A percentile compares a stretch with the other conserved stretches of the same genome.
phyloP scores from a whole-genome alignment of 2,797 vertebrate species.

The Amphiprion clarkii region DNA sequence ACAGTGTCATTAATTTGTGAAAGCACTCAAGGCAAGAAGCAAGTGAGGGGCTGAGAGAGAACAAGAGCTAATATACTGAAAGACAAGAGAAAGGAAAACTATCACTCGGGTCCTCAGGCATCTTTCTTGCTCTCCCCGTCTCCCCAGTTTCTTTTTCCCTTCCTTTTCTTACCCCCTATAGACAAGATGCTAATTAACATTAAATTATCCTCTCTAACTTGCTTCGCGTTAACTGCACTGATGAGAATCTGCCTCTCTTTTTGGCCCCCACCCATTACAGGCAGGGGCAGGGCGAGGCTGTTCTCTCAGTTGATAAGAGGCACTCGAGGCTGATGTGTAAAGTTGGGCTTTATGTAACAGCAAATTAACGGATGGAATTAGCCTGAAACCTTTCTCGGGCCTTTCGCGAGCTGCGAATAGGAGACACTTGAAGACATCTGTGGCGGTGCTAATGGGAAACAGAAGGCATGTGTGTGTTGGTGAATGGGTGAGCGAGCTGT shows the following conservation, averaged over 20 bases:
- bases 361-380: slow-evolving; percentile 55
- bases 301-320: slow-evolving; percentile 47
- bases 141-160: slow-evolving; percentile 35
- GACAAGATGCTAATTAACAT: slow-evolving; percentile 75
- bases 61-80: slow-evolving; percentile 68
- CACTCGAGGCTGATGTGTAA: slow-evolving; percentile 34
- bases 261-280: slow-evolving; percentile 14
- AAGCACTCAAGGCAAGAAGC: slow-evolving; percentile 66
- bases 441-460: slow-evolving; percentile 24
- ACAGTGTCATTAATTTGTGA: slow-evolving; percentile 78
- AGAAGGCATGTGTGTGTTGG: slow-evolving; percentile 1
- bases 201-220: slow-evolving; percentile 68
- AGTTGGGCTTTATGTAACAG: slow-evolving; percentile 53
- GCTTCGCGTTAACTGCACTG: slow-evolving; percentile 50
- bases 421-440: slow-evolving; percentile 25
- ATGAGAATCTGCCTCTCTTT: slow-evolving; percentile 53
- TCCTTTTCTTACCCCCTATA: slow-evolving; percentile 56
- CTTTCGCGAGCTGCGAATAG: slow-evolving; percentile 14
- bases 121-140: slow-evolving; percentile 42
- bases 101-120: slow-evolving; percentile 62
- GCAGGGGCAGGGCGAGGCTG: slow-evolving; percentile 11
- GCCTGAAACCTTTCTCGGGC: slow-evolving; percentile 26
- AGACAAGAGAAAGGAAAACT: slow-evolving; percentile 64
- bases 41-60: slow-evolving; percentile 56
- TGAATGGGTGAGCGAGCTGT: neutral